Conservation (phyloP, 2,113 vertebrate genomes). For the Edolisoma coerulescens region DNA sequence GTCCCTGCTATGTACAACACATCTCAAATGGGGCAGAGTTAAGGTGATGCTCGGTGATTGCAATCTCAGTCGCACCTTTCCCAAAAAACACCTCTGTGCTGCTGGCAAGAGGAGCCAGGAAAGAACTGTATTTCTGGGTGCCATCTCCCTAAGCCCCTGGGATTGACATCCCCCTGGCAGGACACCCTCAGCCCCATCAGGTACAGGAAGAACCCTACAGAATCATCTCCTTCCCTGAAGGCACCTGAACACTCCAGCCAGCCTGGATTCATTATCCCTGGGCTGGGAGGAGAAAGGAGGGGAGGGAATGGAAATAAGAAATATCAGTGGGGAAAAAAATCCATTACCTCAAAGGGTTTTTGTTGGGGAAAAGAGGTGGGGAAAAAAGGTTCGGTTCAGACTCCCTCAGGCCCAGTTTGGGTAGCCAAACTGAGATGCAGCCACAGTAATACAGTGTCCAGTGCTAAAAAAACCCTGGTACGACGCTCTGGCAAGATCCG, state of each 20-base stretch:
- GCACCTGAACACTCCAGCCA: not conserved
- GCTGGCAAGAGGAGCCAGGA: not conserved
- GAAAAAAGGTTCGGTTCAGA: not conserved
- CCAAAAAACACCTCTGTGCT: not conserved
- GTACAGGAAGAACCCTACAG: not conserved
- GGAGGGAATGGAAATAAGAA: not conserved
- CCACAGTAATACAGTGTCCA: not conserved
- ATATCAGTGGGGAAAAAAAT: not conserved
- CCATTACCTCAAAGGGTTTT: not conserved
- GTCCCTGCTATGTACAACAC: not conserved
- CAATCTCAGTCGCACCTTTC: not conserved
- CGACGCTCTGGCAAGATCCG: not conserved
- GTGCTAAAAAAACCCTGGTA: not conserved
- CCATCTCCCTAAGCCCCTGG: not conserved
- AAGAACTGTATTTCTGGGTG: not conserved
- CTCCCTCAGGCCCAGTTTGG: not conserved
- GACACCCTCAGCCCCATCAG: not conserved
- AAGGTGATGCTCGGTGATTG: fast-evolving
- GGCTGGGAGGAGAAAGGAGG: not conserved
- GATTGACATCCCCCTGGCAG: not conserved
- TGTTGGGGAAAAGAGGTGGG: not conserved
- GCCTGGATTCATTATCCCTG: not conserved
- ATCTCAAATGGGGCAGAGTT: not conserved
- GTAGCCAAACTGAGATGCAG: not conserved
- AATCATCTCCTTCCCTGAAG: not conserved